Percentiles rank a stretch among this genome's conserved stretches.
Conservation (phyloP, 2,888 invertebrate genomes). For the Leptura quadrifasciata region DNA sequence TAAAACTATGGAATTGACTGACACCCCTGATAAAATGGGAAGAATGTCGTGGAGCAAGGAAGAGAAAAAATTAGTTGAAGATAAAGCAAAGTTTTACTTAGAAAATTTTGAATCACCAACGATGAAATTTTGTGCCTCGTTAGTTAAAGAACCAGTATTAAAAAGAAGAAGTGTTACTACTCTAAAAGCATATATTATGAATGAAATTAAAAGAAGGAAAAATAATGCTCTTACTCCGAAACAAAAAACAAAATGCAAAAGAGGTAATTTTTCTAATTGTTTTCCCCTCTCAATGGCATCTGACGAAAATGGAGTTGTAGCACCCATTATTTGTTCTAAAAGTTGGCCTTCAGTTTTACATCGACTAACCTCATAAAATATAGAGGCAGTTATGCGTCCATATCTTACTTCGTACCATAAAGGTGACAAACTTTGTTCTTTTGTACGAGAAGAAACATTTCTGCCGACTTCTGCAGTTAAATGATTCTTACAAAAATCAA, state of each 20-base stretch:
- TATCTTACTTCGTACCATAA: no score
- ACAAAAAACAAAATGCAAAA: conserved; percentile 35
- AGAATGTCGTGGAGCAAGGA: conserved; percentile 34
- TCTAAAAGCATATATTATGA: conserved; percentile 38
- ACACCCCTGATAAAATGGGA: conserved; percentile 3
- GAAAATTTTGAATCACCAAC: conserved; percentile 38
- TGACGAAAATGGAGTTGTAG: no score
- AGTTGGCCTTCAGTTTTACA: no score
- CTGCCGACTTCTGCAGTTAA: no score
- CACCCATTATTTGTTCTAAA: no score
- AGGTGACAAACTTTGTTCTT: no score
- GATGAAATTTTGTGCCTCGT: conserved; percentile 33
- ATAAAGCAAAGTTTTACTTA: conserved; percentile 34
- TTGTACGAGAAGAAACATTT: no score
- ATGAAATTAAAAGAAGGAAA: conserved; percentile 35
- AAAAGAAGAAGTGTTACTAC: conserved; percentile 29
- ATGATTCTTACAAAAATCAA: no score
- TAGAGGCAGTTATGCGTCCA: no score
- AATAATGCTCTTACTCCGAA: conserved; percentile 1
- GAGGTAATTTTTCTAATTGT: conserved; percentile 26
- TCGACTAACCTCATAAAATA: no score
- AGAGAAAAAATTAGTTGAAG: conserved; percentile 32
- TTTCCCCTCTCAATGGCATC: no score
- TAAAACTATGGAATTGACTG: conserved; percentile 11
- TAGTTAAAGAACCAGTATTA: conserved; percentile 28